A percentile compares a stretch with the other conserved stretches of the same genome.
phyloP scores from a whole-genome alignment of 2,797 vertebrate genomes.

The Crax fasciolata region DNA sequence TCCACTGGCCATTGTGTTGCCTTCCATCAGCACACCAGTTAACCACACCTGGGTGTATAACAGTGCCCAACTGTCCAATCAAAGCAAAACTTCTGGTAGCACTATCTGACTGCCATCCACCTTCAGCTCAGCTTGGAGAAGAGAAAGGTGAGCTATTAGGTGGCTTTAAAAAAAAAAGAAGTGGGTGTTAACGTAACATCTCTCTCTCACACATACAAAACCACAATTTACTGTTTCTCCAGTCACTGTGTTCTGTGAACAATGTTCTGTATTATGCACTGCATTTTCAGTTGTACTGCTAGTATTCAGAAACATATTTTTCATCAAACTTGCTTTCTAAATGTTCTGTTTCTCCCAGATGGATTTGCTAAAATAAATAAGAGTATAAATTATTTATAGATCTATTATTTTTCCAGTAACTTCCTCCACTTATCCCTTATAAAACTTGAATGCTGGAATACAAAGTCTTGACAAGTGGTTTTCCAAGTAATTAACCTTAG shows the following conservation, averaged over 20 bases:
- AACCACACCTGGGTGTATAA: background rate
- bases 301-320: background rate
- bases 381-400: background rate
- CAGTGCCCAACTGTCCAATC: background rate
- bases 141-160: background rate
- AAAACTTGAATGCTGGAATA: background rate
- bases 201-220: background rate
- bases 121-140: background rate
- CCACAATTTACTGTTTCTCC: background rate
- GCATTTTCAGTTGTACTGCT: background rate
- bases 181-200: background rate
- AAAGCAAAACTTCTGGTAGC: background rate
- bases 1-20: background rate
- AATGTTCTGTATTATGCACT: background rate
- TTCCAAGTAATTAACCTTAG: background rate
- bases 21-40: background rate
- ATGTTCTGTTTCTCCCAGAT: background rate
- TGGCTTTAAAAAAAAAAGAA: background rate
- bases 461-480: background rate
- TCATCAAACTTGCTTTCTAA: background rate
- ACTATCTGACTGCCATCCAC: background rate
- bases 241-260: background rate
- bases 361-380: conserved; percentile 10
- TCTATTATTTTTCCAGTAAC: background rate
- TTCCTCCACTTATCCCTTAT: background rate